phyloP scores from a whole-genome alignment of 2,888 invertebrate species.

The Deilephila porcellus region DNA sequence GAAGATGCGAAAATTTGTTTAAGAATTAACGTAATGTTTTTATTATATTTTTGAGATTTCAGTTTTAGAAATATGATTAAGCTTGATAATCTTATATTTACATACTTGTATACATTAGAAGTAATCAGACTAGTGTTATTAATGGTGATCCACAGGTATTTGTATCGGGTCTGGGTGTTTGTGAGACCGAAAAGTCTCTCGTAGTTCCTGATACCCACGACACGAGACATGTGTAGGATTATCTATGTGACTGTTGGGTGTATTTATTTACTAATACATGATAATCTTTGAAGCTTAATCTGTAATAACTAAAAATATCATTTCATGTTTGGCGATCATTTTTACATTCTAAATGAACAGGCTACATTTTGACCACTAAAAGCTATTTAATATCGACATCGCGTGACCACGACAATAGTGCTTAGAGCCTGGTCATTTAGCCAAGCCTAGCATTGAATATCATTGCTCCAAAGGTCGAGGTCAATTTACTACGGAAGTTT shows the following conservation, averaged over 20 bases:
- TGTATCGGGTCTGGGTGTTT: too few species aligned
- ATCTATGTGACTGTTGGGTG: too few species aligned
- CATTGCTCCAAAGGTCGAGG: conserved; percentile 45
- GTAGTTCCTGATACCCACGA: too few species aligned
- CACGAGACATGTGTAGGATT: too few species aligned
- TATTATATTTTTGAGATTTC: background rate
- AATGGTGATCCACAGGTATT: too few species aligned
- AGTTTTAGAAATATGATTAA: too few species aligned
- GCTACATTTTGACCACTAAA: conserved; percentile 15
- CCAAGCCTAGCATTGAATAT: conserved; percentile 38
- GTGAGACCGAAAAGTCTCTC: too few species aligned
- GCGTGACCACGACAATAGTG: conserved; percentile 43
- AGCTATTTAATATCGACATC: conserved; percentile 41
- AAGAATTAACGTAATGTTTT: background rate
- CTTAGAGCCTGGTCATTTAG: conserved; percentile 40
- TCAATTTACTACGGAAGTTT: background rate
- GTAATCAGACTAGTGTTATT: background rate
- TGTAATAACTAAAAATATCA: background rate
- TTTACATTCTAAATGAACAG: background rate
- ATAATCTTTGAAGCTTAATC: background rate
- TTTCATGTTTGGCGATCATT: background rate
- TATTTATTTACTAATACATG: too few species aligned
- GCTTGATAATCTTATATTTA: too few species aligned
- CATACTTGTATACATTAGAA: too few species aligned
- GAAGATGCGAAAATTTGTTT: background rate